phyloP scores from a whole-genome alignment of 1,140 invertebrate species.

The Chionoecetes opilio region DNA sequence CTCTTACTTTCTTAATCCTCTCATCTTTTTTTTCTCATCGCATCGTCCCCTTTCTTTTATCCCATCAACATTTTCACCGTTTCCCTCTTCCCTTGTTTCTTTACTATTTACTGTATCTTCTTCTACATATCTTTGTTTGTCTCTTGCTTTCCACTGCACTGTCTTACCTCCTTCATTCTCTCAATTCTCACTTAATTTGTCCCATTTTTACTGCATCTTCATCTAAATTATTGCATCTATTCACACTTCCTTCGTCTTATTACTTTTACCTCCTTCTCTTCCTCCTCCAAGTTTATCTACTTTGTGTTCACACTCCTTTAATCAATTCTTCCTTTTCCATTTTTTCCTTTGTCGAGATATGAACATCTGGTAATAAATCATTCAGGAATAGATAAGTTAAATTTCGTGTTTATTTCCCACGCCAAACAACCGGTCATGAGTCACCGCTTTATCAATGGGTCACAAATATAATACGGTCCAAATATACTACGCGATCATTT shows the following conservation, averaged over 20 bases:
- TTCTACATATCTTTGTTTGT: not conserved
- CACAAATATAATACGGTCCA: too few species aligned
- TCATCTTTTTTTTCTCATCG: too few species aligned
- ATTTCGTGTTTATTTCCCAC: too few species aligned
- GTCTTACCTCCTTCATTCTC: not conserved
- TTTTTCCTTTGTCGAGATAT: not conserved
- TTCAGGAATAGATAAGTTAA: too few species aligned
- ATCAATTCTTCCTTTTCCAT: not conserved
- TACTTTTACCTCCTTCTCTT: too few species aligned
- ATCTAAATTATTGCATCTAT: slow-evolving; percentile 31
- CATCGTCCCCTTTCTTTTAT: slow-evolving; percentile 29
- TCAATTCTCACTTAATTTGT: not conserved
- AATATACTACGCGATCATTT: too few species aligned
- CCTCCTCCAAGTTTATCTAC: not conserved
- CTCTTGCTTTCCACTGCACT: not conserved
- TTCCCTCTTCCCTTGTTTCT: not conserved
- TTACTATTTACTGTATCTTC: not conserved
- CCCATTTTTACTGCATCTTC: slow-evolving; percentile 8
- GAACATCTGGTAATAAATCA: not conserved
- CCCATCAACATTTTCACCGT: not conserved
- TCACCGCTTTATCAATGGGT: too few species aligned
- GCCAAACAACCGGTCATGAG: too few species aligned
- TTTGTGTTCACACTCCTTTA: not conserved
- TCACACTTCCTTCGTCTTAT: not conserved
- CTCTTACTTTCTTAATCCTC: not conserved